phyloP scores from a whole-genome alignment of 2,797 vertebrate genomes.

The Hafferia zeledoni region DNA sequence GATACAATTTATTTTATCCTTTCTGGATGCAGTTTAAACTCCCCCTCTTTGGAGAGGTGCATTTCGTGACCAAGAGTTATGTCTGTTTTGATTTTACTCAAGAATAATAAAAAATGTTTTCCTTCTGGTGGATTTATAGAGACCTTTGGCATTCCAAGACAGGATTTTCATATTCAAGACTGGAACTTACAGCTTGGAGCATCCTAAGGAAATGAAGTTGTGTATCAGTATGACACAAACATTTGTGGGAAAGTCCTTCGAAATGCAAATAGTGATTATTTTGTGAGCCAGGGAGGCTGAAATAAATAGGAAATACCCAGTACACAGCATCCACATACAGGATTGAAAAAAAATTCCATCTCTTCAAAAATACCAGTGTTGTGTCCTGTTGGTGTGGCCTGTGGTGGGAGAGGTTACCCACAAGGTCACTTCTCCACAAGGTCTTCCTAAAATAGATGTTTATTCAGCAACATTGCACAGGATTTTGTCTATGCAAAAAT shows the following conservation, averaged over 20 bases:
- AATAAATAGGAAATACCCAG: background rate
- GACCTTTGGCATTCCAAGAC: background rate
- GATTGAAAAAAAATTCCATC: background rate
- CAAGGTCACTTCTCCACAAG: background rate
- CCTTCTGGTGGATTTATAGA: constrained; percentile 18
- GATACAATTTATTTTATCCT: constrained; percentile 8
- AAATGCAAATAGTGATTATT: constrained; percentile 23
- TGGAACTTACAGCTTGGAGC: background rate
- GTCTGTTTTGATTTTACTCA: background rate
- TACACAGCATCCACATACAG: background rate
- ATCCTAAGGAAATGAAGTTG: background rate
- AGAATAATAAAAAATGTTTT: constrained; percentile 5
- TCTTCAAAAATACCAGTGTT: background rate
- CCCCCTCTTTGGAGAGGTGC: background rate
- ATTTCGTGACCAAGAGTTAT: background rate
- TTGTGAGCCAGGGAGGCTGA: background rate
- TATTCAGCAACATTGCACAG: background rate
- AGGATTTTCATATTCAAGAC: background rate
- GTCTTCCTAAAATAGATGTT: background rate
- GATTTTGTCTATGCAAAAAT: background rate
- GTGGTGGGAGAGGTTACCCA: background rate
- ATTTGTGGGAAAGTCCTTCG: background rate
- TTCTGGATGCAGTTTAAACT: background rate
- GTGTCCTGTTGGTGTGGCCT: background rate
- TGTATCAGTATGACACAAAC: background rate